Percentiles rank a stretch among this genome's conserved stretches.
Conservation (phyloP, 2,888 invertebrate genomes). For the Plagiodera versicolora region DNA sequence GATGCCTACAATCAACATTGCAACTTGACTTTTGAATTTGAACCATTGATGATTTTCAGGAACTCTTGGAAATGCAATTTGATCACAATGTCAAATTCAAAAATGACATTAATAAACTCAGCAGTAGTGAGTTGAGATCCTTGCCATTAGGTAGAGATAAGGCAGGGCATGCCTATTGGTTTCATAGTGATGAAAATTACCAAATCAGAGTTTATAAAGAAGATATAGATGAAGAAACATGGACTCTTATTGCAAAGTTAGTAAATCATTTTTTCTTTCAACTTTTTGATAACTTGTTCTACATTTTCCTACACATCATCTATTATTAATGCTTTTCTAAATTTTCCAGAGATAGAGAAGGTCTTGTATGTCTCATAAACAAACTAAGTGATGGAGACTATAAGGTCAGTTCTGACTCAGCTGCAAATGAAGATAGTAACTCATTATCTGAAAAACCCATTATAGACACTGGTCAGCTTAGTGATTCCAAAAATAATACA, state of each 20-base stretch:
- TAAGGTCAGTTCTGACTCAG: constrained; percentile 60
- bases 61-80: constrained; percentile 91
- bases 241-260: constrained; percentile 89
- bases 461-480: constrained; percentile 59
- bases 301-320: background rate
- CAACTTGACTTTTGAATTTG: background rate
- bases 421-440: constrained; percentile 67
- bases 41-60: constrained; percentile 59
- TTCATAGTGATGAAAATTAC: constrained; percentile 84
- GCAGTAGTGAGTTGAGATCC: constrained; percentile 78
- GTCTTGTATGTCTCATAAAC: constrained; percentile 76
- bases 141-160: constrained; percentile 91
- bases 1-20: no score
- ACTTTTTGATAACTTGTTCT: constrained; percentile 5
- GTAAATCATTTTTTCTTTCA: constrained; percentile 26
- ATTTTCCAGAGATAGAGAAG: constrained; percentile 61
- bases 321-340: no score
- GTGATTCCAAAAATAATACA: constrained; percentile 30
- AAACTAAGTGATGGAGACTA: constrained; percentile 73
- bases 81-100: constrained; percentile 93
- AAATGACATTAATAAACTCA: constrained; percentile 76
- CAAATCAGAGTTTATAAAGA: constrained; percentile 92
- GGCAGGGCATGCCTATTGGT: constrained; percentile 91
- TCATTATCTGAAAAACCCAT: constrained; percentile 60
- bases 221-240: constrained; percentile 94